These are phyloP conservation scores for Hemiscyllium ocellatum DNA, from an alignment of 2,113 vertebrate species.

Conservation along the genomic window DNA sequence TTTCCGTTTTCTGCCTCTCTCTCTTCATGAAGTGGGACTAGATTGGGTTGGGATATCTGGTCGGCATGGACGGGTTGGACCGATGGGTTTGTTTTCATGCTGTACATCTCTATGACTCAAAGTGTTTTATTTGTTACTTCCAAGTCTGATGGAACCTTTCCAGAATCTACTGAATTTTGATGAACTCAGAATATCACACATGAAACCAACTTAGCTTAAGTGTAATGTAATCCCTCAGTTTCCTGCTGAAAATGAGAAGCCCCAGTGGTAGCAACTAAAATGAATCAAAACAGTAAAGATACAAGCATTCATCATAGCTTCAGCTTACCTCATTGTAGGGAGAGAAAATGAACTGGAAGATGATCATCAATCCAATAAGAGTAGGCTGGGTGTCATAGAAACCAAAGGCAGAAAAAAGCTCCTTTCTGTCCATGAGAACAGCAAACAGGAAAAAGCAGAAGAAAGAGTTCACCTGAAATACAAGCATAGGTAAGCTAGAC, in stretches of 20 bases:
- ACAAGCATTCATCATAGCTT: not conserved
- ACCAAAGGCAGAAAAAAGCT: conserved; percentile 92
- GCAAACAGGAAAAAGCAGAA: conserved; percentile 95
- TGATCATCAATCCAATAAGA: conserved; percentile 94
- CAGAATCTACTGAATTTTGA: not conserved
- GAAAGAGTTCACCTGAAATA: conserved; percentile 89
- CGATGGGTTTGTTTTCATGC: too few relatives aligned
- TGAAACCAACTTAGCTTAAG: not conserved
- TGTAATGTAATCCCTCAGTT: not conserved
- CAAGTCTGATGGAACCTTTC: too few relatives aligned
- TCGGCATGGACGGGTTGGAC: too few relatives aligned
- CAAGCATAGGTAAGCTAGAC: conserved; percentile 21
- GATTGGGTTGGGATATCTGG: too few relatives aligned
- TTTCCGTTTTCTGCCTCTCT: too few relatives aligned
- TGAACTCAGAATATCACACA: too few relatives aligned
- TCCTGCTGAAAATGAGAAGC: too few relatives aligned
- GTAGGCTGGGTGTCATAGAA: conserved; percentile 86
- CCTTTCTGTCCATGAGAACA: conserved; percentile 81
- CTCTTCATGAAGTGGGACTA: too few relatives aligned
- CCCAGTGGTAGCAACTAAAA: not conserved
- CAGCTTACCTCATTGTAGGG: conserved; percentile 89
- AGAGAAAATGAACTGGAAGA: conserved; percentile 99
- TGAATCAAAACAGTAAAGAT: not conserved
- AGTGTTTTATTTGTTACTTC: too few relatives aligned
- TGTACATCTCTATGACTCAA: too few relatives aligned